Evolutionary conservation across 2,797 vertebrate genomes (phyloP).

Genomic region (Tragelaphus eurycerus): DNA sequence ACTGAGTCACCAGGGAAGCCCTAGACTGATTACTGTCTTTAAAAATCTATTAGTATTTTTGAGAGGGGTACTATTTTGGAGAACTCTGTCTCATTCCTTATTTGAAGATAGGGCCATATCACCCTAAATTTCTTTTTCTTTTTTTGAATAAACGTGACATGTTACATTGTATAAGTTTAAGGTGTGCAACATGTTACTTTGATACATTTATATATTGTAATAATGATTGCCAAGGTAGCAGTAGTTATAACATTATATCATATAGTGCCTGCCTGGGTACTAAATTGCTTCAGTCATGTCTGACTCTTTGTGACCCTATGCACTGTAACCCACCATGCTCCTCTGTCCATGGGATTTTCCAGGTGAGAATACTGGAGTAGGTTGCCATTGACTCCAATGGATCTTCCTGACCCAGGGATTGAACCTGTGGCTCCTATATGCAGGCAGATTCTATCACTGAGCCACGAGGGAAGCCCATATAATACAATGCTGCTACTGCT

Average conservation of each 20-base stretch:
- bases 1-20: background rate
- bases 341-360: background rate
- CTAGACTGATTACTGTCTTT: conserved; percentile 19
- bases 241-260: background rate
- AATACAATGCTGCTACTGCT: background rate
- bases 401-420: background rate
- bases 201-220: background rate
- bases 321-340: background rate
- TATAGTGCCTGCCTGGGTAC: background rate
- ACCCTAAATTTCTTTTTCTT: background rate
- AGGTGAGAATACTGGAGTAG: background rate
- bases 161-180: background rate
- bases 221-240: background rate
- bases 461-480: background rate
- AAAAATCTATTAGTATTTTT: conserved; percentile 35
- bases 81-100: conserved; percentile 10
- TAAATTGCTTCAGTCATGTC: background rate
- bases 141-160: background rate
- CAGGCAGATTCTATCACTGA: background rate
- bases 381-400: background rate
- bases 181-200: background rate
- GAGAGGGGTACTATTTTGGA: background rate
- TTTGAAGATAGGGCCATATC: background rate
- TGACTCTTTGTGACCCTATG: background rate
- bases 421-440: background rate